A percentile compares a stretch with the other conserved stretches of the same genome.
Conservation (phyloP, 2,797 vertebrate genomes). For the Lerista edwardsae region DNA sequence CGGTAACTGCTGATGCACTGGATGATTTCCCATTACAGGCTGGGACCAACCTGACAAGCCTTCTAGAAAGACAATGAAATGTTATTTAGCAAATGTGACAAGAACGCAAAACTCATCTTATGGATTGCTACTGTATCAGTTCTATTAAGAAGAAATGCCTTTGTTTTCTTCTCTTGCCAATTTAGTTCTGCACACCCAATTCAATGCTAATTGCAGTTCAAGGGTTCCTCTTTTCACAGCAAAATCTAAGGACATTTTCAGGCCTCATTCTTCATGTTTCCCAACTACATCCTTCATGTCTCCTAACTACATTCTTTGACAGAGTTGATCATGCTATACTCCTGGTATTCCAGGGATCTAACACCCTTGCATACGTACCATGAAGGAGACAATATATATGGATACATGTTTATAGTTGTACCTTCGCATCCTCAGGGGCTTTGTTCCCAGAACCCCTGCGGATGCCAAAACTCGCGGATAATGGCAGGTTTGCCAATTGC, state of each 20-base stretch:
- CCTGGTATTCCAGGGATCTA: no score
- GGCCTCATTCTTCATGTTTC: not conserved
- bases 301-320: not conserved
- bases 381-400: not conserved
- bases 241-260: not conserved
- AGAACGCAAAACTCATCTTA: not conserved
- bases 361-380: not conserved
- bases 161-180: not conserved
- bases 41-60: constrained; percentile 98
- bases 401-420: not conserved
- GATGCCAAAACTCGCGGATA: no score
- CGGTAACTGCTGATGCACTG: constrained; percentile 92
- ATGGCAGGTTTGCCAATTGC: no score
- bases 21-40: constrained; percentile 93
- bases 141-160: not conserved
- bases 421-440: no score
- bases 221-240: not conserved
- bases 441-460: no score
- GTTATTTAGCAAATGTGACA: not conserved
- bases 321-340: not conserved
- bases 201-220: no score
- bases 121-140: not conserved
- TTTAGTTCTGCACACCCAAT: not conserved
- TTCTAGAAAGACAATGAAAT: constrained; percentile 79
- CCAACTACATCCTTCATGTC: not conserved